Evolutionary conservation across 2,888 invertebrate genomes (phyloP).

Genomic region (Cartodere bifasciata): DNA sequence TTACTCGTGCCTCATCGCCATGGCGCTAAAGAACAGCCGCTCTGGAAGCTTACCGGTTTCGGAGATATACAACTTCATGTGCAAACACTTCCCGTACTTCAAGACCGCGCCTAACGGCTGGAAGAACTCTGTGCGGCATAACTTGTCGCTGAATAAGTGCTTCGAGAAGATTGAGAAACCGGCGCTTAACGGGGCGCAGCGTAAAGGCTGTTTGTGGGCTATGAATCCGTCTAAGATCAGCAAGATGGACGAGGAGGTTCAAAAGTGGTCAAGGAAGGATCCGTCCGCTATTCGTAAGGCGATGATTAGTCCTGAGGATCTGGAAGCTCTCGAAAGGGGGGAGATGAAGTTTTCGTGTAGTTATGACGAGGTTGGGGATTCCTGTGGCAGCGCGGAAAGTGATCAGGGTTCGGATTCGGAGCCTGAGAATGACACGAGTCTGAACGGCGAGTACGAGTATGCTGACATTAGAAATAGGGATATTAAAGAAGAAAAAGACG

Average conservation of each 20-base stretch:
- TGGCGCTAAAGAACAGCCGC: conserved; percentile 93
- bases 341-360: conserved; percentile 71
- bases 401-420: conserved; percentile 50
- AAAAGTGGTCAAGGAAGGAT: conserved; percentile 95
- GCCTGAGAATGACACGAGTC: conserved; percentile 30
- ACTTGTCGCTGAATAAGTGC: conserved; percentile 93
- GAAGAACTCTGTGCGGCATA: conserved; percentile 98
- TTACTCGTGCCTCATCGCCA: conserved; percentile 94
- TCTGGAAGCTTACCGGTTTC: conserved; percentile 92
- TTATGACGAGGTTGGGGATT: conserved; percentile 38
- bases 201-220: conserved; percentile 90
- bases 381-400: conserved; percentile 52
- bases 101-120: conserved; percentile 97
- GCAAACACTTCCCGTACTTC: conserved; percentile 98
- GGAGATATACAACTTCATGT: conserved; percentile 98
- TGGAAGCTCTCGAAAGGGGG: conserved; percentile 73
- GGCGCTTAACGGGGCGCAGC: conserved; percentile 70
- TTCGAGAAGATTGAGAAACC: conserved; percentile 97
- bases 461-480: conserved; percentile 39
- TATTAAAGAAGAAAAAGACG: conserved; percentile 39
- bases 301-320: conserved; percentile 84
- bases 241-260: conserved; percentile 97
- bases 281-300: conserved; percentile 83
- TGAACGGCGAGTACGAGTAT: conserved; percentile 31
- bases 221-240: conserved; percentile 89